phyloP scores from a whole-genome alignment of 2,888 invertebrate species.

The Sussaba pulchella region DNA sequence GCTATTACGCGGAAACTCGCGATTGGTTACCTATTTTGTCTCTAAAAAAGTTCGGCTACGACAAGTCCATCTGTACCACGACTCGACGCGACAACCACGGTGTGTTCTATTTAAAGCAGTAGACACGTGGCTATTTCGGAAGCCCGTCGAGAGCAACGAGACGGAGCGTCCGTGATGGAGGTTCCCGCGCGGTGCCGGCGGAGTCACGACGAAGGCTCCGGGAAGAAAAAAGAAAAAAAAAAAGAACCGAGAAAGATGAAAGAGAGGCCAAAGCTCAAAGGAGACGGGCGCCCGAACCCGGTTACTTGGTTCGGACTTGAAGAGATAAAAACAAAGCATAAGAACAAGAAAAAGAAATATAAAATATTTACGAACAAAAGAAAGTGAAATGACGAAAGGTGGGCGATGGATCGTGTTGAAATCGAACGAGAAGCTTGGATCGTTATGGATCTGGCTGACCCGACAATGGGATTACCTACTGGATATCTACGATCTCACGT shows the following conservation, averaged over 20 bases:
- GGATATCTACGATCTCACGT: background rate
- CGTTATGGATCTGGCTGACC: slow-evolving; percentile 27
- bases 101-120: slow-evolving; percentile 57
- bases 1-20: too few species aligned
- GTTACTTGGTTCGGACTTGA: slow-evolving; percentile 13
- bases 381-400: background rate
- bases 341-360: too few species aligned
- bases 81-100: slow-evolving; percentile 32
- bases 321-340: too few species aligned
- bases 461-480: slow-evolving; percentile 25
- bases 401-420: background rate
- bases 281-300: slow-evolving; percentile 19
- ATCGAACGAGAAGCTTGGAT: slow-evolving; percentile 24
- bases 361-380: too few species aligned
- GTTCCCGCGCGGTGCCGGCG: slow-evolving; percentile 35
- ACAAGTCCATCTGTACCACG: too few species aligned
- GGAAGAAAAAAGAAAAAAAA: slow-evolving; percentile 13
- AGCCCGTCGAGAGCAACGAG: slow-evolving; percentile 36
- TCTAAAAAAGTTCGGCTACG: too few species aligned
- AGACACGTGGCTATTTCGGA: slow-evolving; percentile 61
- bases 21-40: too few species aligned
- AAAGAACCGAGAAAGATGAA: background rate
- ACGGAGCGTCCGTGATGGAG: slow-evolving; percentile 19
- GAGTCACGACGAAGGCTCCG: slow-evolving; percentile 31
- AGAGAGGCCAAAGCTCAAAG: slow-evolving; percentile 56